phyloP scores from a whole-genome alignment of 2,888 invertebrate species.

The Scaptomyza reducta region DNA sequence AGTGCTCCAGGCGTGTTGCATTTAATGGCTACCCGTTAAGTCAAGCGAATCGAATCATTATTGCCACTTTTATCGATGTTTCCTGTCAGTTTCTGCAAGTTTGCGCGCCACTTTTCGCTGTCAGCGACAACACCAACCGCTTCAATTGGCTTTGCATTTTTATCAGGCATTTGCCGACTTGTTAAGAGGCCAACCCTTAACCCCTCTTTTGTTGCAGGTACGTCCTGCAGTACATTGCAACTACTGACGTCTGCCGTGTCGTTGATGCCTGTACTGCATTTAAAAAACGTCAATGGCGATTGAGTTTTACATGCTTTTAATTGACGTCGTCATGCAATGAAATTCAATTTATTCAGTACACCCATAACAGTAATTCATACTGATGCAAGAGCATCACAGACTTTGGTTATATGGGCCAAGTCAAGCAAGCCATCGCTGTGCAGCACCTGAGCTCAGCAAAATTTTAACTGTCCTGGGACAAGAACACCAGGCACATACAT shows the following conservation, averaged over 20 bases:
- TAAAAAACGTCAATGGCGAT: slow-evolving; percentile 80
- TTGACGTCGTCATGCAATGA: slow-evolving; percentile 81
- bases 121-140: slow-evolving; percentile 39
- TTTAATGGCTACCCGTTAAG: slow-evolving; percentile 65
- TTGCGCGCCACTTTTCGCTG: slow-evolving; percentile 55
- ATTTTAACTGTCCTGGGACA: background rate
- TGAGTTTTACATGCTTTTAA: slow-evolving; percentile 82
- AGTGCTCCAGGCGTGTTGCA: slow-evolving; percentile 29
- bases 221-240: slow-evolving; percentile 10
- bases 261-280: slow-evolving; percentile 60
- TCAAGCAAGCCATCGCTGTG: slow-evolving; percentile 27
- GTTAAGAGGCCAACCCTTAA: slow-evolving; percentile 61
- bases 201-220: slow-evolving; percentile 1
- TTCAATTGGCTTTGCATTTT: slow-evolving; percentile 68
- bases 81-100: slow-evolving; percentile 67
- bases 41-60: slow-evolving; percentile 43
- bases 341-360: slow-evolving; percentile 81
- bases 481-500: background rate
- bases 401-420: slow-evolving; percentile 12
- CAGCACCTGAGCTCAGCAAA: slow-evolving; percentile 15
- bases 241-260: slow-evolving; percentile 25
- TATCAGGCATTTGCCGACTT: slow-evolving; percentile 81
- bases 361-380: slow-evolving; percentile 75
- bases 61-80: slow-evolving; percentile 73
- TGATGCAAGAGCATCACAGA: slow-evolving; percentile 44